A percentile compares a stretch with the other conserved stretches of the same genome.
phyloP scores from a whole-genome alignment of 2,113 vertebrate genomes.

The Jacana jacana region DNA sequence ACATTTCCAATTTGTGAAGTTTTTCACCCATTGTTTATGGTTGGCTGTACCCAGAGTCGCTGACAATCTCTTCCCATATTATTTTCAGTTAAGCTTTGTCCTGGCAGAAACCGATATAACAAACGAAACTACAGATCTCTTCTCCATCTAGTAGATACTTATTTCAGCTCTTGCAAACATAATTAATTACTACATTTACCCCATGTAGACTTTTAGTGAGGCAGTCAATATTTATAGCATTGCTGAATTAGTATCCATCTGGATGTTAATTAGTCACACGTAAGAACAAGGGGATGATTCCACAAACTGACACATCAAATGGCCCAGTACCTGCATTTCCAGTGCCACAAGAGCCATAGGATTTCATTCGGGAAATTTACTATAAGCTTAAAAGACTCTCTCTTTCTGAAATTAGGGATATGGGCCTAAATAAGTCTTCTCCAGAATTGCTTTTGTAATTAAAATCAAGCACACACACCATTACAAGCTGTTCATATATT shows the following conservation, averaged over 20 bases:
- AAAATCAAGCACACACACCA: not conserved
- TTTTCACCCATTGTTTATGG: not conserved
- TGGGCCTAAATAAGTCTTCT: not conserved
- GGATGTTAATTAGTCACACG: not conserved
- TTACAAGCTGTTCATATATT: not conserved
- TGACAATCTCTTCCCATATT: not conserved
- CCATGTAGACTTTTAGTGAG: not conserved
- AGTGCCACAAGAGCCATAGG: not conserved
- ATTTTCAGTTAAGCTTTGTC: not conserved
- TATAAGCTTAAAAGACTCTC: fast-evolving
- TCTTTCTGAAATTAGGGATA: not conserved
- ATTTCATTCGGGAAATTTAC: not conserved
- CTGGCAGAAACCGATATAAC: not conserved
- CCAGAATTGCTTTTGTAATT: not conserved
- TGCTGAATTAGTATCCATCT: not conserved
- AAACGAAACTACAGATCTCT: not conserved
- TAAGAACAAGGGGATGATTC: not conserved
- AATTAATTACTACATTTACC: not conserved
- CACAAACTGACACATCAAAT: not conserved
- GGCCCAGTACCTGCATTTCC: not conserved
- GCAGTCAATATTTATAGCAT: not conserved
- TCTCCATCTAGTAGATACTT: not conserved
- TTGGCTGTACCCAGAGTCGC: not conserved
- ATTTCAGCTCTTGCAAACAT: not conserved
- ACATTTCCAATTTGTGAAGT: not conserved